phyloP scores from a whole-genome alignment of 1,140 invertebrate genomes.

The Maconellicoccus hirsutus region DNA sequence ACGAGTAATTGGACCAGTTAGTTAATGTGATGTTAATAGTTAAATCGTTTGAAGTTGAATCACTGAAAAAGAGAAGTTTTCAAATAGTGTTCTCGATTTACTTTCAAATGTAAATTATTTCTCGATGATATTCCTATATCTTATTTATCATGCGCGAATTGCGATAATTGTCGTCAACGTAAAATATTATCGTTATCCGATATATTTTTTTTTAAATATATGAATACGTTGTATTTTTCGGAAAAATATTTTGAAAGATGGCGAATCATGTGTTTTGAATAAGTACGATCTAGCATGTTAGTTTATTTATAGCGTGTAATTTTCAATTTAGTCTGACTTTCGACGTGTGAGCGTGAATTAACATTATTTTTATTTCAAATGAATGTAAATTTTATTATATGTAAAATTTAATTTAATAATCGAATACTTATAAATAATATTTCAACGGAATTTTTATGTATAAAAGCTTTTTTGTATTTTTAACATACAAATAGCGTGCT shows the following conservation, averaged over 20 bases:
- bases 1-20: neutral
- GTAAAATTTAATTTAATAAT: neutral
- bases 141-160: neutral
- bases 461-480: constrained; percentile 5
- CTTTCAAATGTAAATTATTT: neutral
- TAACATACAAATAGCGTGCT: neutral
- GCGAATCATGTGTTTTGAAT: neutral
- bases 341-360: constrained; percentile 2
- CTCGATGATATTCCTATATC: too few species aligned
- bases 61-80: neutral
- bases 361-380: neutral
- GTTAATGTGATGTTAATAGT: neutral
- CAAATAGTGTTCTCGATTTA: neutral
- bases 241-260: neutral
- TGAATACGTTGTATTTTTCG: neutral
- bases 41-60: neutral
- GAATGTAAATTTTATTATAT: neutral
- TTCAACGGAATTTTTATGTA: neutral
- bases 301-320: constrained; percentile 4
- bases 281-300: neutral
- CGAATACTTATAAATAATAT: constrained; percentile 6
- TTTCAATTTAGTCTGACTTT: constrained; percentile 1
- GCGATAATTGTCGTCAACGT: neutral
- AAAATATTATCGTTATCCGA: neutral
- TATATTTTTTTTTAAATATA: neutral